Evolutionary conservation across 2,113 vertebrate species (phyloP), one percentile per base, ranked within the genome.

Genomic region (Holacanthus passer): DNA sequence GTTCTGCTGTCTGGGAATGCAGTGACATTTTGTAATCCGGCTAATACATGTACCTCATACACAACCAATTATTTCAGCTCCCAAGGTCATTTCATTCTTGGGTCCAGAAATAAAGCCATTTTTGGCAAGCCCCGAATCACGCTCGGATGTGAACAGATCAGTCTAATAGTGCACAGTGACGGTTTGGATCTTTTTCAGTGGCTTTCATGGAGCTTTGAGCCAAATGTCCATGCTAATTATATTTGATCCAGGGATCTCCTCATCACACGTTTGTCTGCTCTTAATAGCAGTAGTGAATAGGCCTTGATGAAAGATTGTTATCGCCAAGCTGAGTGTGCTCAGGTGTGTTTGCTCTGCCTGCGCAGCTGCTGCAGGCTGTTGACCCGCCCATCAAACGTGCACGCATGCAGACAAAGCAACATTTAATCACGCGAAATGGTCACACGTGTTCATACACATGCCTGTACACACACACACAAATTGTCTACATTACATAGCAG

Each of bases 301-400:
- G 73, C 22, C 29, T 50, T 71, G 73, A 89, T 84, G 64, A 88
- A 69, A 92, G 84, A 90, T 87, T 66, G 39, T 69, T 77, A 85
- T 91, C 81, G 11, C 11, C 16, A 3, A 66, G 59, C 47, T 77
- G 29, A 77, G 78, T 73, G 74, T 83, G 69, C 81, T 85, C 86
- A 86, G 89, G 91, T 91, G 91, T 88, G 83, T 90, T 92, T 90
- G 76, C 35, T 90, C 65, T 79, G 65, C 70, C 47, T 78, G 74
- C 60, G 80, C 59, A 77, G 73, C 29, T 62, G 71, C 89, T 78
- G 68, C 55, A 50, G 74, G 73, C 80, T 60, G 53, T 45, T 35
- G 10, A 58, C 80, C 73, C 62, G 3, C 62, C 75, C 65, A 5
- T 78, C 22, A 59, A 47, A 60, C 48, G 1, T 53, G 69, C 78